These are phyloP conservation scores for Carcina quercana DNA, from an alignment of 2,888 invertebrate genomes.

Conservation along the genomic window DNA sequence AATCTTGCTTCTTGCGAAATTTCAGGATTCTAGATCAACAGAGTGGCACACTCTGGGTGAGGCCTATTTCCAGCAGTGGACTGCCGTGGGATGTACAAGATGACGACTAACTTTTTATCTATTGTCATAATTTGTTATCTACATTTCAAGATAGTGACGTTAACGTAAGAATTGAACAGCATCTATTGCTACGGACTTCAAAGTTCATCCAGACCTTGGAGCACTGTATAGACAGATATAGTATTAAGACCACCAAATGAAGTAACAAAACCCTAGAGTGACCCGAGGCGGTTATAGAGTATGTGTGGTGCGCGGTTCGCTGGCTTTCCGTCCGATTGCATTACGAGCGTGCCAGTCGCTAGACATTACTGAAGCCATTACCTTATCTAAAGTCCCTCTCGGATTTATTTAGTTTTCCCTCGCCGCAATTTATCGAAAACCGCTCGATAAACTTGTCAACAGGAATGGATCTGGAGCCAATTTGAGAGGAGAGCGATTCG, in stretches of 20 bases:
- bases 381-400: slow-evolving; percentile 74
- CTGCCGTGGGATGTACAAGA: too few species aligned
- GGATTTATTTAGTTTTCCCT: slow-evolving; percentile 75
- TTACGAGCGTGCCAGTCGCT: slow-evolving; percentile 60
- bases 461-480: slow-evolving; percentile 70
- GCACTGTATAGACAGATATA: too few species aligned
- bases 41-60: too few species aligned
- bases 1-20: too few species aligned
- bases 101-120: too few species aligned
- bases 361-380: slow-evolving; percentile 72
- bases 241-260: slow-evolving; percentile 9
- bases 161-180: too few species aligned
- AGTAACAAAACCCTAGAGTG: slow-evolving; percentile 18
- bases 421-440: slow-evolving; percentile 73
- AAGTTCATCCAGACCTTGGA: too few species aligned
- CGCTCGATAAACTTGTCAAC: slow-evolving; percentile 74
- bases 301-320: slow-evolving; percentile 41
- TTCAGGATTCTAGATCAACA: too few species aligned
- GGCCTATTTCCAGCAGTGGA: too few species aligned
- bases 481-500: slow-evolving; percentile 56
- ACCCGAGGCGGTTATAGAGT: slow-evolving; percentile 26
- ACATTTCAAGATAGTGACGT: too few species aligned
- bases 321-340: slow-evolving; percentile 64
- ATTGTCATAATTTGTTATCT: too few species aligned
- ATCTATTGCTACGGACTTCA: too few species aligned